Percentiles rank a stretch among this genome's conserved stretches.
These are phyloP conservation scores for Chelonia mydas DNA, from an alignment of 2,797 vertebrate species.

Conservation along the genomic window DNA sequence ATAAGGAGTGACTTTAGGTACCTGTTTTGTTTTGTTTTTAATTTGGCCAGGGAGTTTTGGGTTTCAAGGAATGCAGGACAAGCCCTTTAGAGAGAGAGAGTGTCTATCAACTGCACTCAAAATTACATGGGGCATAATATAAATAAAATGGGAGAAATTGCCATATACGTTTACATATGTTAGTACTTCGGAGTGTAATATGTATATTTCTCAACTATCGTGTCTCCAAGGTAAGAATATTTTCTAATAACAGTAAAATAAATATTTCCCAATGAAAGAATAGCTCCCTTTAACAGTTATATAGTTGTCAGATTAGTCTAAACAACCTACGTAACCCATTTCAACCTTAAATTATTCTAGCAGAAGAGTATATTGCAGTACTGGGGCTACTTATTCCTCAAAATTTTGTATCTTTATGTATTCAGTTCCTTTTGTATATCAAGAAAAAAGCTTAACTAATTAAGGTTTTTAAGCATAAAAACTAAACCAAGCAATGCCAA, in stretches of 20 bases:
- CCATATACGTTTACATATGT: not conserved
- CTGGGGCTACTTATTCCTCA: not conserved
- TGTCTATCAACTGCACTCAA: not conserved
- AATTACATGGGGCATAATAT: not conserved
- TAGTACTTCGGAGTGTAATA: not conserved
- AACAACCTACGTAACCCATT: slow-evolving; percentile 5
- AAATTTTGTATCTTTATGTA: not conserved
- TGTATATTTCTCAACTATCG: not conserved
- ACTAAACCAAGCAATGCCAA: not conserved
- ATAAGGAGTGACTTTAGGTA: not conserved
- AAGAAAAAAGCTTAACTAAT: not conserved
- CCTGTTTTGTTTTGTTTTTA: not conserved
- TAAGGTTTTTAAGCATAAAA: not conserved
- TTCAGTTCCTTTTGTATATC: rapidly evolving
- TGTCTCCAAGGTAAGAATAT: not conserved
- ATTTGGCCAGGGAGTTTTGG: not conserved
- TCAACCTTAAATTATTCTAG: not conserved
- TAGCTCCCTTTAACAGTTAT: not conserved
- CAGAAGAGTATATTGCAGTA: not conserved
- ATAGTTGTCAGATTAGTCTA: not conserved
- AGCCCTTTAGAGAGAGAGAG: not conserved
- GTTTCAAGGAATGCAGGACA: not conserved
- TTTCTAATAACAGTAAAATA: not conserved
- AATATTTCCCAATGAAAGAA: not conserved
- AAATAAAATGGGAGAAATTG: not conserved